These are phyloP conservation scores for Galendromus occidentalis DNA, from an alignment of 1,140 invertebrate species.

Conservation along the genomic window DNA sequence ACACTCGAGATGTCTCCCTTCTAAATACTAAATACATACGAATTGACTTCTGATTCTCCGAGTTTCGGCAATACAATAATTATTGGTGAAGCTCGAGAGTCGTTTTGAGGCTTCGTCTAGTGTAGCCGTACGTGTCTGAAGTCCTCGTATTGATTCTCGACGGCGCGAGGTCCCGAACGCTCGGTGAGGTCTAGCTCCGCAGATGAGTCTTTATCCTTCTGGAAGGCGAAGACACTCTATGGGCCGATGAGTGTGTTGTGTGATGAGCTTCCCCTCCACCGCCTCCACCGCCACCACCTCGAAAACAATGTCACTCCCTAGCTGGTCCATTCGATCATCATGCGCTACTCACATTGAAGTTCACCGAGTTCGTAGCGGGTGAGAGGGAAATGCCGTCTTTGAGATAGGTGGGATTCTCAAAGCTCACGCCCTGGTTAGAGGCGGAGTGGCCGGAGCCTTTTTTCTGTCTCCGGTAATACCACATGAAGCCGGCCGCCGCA, in stretches of 20 bases:
- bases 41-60: too few relatives aligned
- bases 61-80: too few relatives aligned
- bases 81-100: too few relatives aligned
- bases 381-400: conserved; percentile 28
- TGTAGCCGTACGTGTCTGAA: background rate
- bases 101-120: background rate
- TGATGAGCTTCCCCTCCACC: background rate
- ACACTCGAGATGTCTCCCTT: too few relatives aligned
- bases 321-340: background rate
- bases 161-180: background rate
- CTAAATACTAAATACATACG: too few relatives aligned
- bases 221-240: conserved; percentile 10
- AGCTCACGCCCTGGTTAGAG: conserved; percentile 46
- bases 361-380: conserved; percentile 1
- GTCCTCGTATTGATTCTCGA: conserved; percentile 8
- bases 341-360: conserved; percentile 10
- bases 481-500: conserved; percentile 16
- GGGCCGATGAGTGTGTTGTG: conserved; percentile 1
- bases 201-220: background rate
- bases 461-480: conserved; percentile 9
- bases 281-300: background rate
- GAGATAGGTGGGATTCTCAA: conserved; percentile 64
- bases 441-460: conserved; percentile 19
- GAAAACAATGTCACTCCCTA: too few relatives aligned
- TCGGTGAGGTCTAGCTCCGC: background rate